Conservation (phyloP, 1,140 invertebrate genomes). For the Stenopsyche tienmushanensis region DNA sequence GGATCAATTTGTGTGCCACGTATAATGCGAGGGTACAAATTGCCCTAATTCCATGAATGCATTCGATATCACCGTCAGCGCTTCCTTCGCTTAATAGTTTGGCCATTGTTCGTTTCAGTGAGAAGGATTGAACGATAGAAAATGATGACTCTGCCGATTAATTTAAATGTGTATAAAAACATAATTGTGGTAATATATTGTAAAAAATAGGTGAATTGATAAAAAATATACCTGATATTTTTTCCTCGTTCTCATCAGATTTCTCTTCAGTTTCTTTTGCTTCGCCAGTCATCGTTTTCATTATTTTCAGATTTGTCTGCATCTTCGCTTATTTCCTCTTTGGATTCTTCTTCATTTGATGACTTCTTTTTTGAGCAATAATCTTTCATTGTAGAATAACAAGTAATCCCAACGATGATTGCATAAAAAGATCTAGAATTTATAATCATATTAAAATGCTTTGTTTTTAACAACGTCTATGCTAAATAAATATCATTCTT, state of each 20-base stretch:
- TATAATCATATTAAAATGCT: background rate
- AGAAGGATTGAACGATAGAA: constrained; percentile 44
- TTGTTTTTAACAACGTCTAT: background rate
- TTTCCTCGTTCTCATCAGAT: constrained; percentile 18
- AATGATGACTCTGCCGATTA: too few relatives aligned
- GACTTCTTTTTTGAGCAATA: too few relatives aligned
- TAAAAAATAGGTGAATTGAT: constrained; percentile 2
- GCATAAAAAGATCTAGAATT: constrained; percentile 48
- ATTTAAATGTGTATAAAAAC: background rate
- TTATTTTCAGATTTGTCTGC: constrained; percentile 46
- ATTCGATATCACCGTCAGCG: constrained; percentile 57
- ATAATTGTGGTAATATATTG: background rate
- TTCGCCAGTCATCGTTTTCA: constrained; percentile 29
- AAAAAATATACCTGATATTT: background rate
- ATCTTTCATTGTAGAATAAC: background rate
- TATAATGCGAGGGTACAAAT: constrained; percentile 61
- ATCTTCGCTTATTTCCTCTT: constrained; percentile 40
- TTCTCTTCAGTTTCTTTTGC: constrained; percentile 40
- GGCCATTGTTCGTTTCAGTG: constrained; percentile 51
- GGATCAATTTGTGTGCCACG: constrained; percentile 63
- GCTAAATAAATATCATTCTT: constrained; percentile 35
- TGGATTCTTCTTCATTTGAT: background rate
- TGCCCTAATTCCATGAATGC: constrained; percentile 63
- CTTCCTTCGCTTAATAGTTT: constrained; percentile 59
- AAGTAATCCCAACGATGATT: constrained; percentile 42